Conservation (phyloP, 2,797 vertebrate genomes). For the Scomberomorus guttatus region DNA sequence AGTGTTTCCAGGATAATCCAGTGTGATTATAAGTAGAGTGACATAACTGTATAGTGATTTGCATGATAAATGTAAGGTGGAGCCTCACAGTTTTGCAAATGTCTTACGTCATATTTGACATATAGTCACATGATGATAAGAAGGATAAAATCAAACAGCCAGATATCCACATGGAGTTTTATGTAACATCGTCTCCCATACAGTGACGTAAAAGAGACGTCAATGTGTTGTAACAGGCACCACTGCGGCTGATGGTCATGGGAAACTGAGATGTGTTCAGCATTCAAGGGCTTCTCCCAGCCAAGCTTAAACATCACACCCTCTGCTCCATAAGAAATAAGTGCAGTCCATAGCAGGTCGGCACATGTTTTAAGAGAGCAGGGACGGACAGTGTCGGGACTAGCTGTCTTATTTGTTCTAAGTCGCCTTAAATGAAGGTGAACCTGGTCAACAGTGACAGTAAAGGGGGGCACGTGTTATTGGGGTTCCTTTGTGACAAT, state of each 20-base stretch:
- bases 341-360: neutral
- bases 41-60: constrained; percentile 10
- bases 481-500: too few relatives aligned
- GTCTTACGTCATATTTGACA: constrained; percentile 9
- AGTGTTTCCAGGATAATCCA: constrained; percentile 4
- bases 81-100: constrained; percentile 15
- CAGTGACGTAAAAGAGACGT: constrained; percentile 71
- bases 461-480: too few relatives aligned
- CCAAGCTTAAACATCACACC: constrained; percentile 29
- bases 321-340: constrained; percentile 34
- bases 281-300: constrained; percentile 46
- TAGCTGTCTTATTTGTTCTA: too few relatives aligned
- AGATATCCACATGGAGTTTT: constrained; percentile 54
- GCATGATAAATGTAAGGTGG: neutral
- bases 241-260: constrained; percentile 62
- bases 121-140: constrained; percentile 25
- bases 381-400: too few relatives aligned
- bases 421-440: too few relatives aligned
- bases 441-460: too few relatives aligned
- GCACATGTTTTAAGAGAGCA: neutral
- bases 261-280: constrained; percentile 60
- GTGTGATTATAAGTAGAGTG: constrained; percentile 11
- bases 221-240: constrained; percentile 56
- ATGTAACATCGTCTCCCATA: constrained; percentile 58
- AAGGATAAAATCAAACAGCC: constrained; percentile 40